Evolutionary conservation across 2,888 invertebrate species (phyloP).

Genomic region (Bombyx huttoni): DNA sequence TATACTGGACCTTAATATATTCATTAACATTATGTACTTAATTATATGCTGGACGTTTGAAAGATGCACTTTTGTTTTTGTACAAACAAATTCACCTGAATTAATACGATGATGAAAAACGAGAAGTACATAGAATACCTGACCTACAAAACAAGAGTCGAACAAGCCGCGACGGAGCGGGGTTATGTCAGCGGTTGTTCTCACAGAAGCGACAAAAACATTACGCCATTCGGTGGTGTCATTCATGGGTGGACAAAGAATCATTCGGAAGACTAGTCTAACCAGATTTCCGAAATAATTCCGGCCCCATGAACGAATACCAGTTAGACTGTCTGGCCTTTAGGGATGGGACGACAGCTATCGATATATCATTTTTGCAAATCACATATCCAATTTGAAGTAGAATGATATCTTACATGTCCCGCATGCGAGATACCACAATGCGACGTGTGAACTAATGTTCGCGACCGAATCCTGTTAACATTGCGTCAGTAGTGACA

Average conservation of each 20-base stretch:
- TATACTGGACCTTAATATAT: no score
- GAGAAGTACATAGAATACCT: neutral
- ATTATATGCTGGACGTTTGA: no score
- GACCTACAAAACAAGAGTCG: neutral
- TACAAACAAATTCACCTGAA: no score
- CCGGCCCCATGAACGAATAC: slow-evolving; percentile 4
- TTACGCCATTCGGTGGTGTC: neutral
- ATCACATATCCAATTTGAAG: neutral
- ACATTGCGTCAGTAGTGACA: no score
- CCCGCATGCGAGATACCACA: no score
- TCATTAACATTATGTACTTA: no score
- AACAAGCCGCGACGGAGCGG: neutral
- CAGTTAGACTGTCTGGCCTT: neutral
- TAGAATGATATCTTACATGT: neutral
- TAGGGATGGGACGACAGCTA: neutral
- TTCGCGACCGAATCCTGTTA: no score
- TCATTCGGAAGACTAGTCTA: slow-evolving; percentile 4
- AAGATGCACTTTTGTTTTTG: no score
- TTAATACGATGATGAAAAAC: neutral
- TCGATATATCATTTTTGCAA: neutral
- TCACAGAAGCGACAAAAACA: slow-evolving; percentile 1
- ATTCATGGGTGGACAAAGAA: neutral
- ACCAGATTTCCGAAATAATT: slow-evolving; percentile 11
- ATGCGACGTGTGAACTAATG: no score
- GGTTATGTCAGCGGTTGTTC: neutral